Evolutionary conservation across 2,888 invertebrate genomes (phyloP), one percentile per base, ranked within the genome.

Genomic region (Heliconius hortense): DNA sequence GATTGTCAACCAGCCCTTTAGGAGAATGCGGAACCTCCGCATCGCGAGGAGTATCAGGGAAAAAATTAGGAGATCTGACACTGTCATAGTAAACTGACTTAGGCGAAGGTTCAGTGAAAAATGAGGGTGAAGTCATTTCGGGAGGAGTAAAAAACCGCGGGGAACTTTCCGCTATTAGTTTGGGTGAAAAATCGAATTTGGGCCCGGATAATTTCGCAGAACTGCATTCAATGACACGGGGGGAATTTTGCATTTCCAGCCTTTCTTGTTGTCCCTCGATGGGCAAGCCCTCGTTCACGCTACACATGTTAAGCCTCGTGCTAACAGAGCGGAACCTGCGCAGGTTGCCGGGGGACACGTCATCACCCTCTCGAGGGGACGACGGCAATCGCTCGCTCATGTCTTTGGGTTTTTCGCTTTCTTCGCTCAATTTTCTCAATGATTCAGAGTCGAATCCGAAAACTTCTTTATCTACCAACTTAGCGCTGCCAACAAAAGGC

Each of bases 121-220:
- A 94, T 86, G 90, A 88, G 0, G 94, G 94, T 0, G 93, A 92
- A 0, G 89, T 88, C 63, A 87, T 89, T 80, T 94, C 94, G 0
- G 94, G 94, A 0, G 94, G 93, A 0, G 93, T 93, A 76, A 94
- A 94, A 78, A 92, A 93, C 15, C 92, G 84, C 0, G 94, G 94
- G 0, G 94, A 94, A 63, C 84, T 87, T 70, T 93, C 94, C 0
- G 89, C 87, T 77, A 92, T 80, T 11, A 91, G 84, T 81, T 89
- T 93, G 0, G 94, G 94, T 0, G 94, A 94, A 79, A 93, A 94
- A 80, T 94, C 92, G 74, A 94, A 94, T 79, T 93, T 92, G 0
- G 91, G 86, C 5, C 84, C 88, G 0, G 89, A 84, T 73, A 93
- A 93, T 79, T 93, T 94, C 0, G 93, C 91, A 0, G 92, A 90